Conservation (phyloP, 2,888 invertebrate genomes). For the Gryllus longicercus region DNA sequence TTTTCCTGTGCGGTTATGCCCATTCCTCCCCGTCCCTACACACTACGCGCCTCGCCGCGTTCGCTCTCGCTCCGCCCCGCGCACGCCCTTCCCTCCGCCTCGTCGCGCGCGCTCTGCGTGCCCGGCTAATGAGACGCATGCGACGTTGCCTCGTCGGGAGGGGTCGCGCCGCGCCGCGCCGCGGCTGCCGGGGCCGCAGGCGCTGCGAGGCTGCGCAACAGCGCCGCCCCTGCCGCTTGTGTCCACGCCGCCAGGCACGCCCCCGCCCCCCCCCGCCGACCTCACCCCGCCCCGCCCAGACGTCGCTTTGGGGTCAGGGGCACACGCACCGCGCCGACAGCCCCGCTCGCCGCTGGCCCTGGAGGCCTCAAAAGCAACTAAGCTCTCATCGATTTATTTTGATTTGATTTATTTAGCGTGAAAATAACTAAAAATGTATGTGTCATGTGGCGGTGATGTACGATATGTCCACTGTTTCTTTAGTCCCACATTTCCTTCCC, state of each 20-base stretch:
- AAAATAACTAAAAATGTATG: too few species aligned
- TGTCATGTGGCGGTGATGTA: too few species aligned
- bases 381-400: too few species aligned
- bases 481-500: too few species aligned
- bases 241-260: not conserved
- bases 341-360: too few species aligned
- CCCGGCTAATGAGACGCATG: conserved; percentile 6
- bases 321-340: too few species aligned
- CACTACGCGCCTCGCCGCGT: too few species aligned
- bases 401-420: too few species aligned
- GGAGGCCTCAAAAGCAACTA: too few species aligned
- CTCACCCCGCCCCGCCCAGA: not conserved
- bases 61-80: not conserved
- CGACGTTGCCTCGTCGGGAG: not conserved
- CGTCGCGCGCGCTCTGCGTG: not conserved
- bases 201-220: not conserved
- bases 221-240: not conserved
- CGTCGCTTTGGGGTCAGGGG: not conserved
- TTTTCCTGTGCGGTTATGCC: too few species aligned
- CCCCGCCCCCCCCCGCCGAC: not conserved
- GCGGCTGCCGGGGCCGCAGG: not conserved
- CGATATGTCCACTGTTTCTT: too few species aligned
- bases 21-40: too few species aligned
- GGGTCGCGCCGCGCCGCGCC: not conserved
- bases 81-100: not conserved